Base-by-base conservation (phyloP, 2,888 invertebrate genomes). In the Noctua janthe region DNA sequence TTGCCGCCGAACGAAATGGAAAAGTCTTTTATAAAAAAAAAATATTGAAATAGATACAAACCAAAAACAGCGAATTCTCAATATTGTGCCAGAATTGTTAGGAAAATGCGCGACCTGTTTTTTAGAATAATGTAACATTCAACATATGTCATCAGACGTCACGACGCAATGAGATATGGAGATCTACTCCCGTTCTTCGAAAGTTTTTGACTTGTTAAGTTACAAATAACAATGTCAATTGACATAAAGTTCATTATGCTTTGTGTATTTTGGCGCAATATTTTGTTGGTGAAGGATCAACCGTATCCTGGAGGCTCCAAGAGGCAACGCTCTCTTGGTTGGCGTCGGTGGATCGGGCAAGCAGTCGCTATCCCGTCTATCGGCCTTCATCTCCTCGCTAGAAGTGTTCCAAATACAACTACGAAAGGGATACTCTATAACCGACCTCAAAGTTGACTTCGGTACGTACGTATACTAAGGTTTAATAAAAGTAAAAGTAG, bases 301-400 rank as follows among this genome's bases (percentile, higher is more conserved):
- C 94, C 98, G 99, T 78, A 99, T 99, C 88, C 95, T 99, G 91
- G 99, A 99, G 95, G 98, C 98, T 2, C 99, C 99, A 0, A 97
- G 99, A 89, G 99, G 99, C 23, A 99, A 99, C 93, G 99, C 99
- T 0, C 96, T 99, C 49, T 95, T 99, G 29, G 98, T 99, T 43
- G 99, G 99, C 51, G 99, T 99, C 0, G 99, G 99, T 66, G 99
- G 99, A 56, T 99, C 99, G 79, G 99, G 99, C 73, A 99, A 99
- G 93, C 99, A 99, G 94, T 99, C 99, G 6, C 96, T 99, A 67
- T 98, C 99, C 0, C 97, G 99, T 76, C 96, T 99, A 35, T 98
- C 99, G 0, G 98, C 99, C 0, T 99, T 98, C 93, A 99, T 99
- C 82, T 99, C 99, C 10, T 98, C 98, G 0, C 97, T 99, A 71